Evolutionary conservation across 2,888 invertebrate genomes (phyloP).

Genomic region (Nudaria mundana): DNA sequence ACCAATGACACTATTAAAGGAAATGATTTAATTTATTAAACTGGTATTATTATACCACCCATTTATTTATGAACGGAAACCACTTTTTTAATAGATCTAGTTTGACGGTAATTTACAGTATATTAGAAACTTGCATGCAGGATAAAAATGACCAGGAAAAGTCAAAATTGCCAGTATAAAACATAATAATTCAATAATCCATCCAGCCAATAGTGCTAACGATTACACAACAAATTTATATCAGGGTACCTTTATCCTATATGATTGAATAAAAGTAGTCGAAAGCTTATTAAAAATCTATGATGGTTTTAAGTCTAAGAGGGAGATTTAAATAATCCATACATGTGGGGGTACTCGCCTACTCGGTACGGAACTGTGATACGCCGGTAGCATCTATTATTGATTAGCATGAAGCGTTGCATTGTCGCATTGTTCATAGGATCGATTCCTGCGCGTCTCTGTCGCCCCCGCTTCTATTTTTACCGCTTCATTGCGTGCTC

Average conservation of each 20-base stretch:
- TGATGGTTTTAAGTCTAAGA: too few relatives aligned
- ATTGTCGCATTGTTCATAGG: constrained; percentile 63
- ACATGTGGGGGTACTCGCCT: constrained; percentile 1
- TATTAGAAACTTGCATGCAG: not conserved
- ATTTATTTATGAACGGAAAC: constrained; percentile 14
- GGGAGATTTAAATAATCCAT: constrained; percentile 21
- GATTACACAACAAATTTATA: too few relatives aligned
- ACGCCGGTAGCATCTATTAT: constrained; percentile 54
- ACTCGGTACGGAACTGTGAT: constrained; percentile 23
- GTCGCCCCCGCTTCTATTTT: constrained; percentile 77
- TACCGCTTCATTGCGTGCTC: constrained; percentile 80
- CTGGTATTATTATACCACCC: not conserved
- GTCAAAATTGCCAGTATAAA: not conserved
- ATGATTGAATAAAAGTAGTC: too few relatives aligned
- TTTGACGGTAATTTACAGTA: constrained; percentile 7
- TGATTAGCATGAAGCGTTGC: constrained; percentile 66
- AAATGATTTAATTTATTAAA: constrained; percentile 1
- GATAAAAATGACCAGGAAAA: not conserved
- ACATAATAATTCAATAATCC: too few relatives aligned
- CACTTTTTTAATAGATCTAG: constrained; percentile 14
- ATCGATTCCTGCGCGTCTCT: constrained; percentile 70
- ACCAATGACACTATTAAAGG: not conserved
- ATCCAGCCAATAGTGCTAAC: too few relatives aligned
- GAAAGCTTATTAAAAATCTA: too few relatives aligned
- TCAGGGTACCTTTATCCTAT: too few relatives aligned